Conservation (phyloP, 2,797 vertebrate genomes). For the Adrianichthys oophorus region DNA sequence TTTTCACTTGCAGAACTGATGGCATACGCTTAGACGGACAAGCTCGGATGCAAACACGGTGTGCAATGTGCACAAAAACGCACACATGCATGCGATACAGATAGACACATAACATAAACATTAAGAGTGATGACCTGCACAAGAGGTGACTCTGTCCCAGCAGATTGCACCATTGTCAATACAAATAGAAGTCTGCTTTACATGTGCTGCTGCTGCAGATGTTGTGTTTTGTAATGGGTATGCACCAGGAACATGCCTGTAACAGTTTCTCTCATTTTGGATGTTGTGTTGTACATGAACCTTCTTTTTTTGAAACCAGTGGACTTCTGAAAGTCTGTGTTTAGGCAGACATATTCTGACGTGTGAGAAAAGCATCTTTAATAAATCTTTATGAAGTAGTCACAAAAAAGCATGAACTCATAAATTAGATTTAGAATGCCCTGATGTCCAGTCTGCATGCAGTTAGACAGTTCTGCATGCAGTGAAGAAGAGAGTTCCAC, state of each 20-base stretch:
- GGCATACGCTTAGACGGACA: slow-evolving; percentile 66
- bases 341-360: slow-evolving; percentile 4
- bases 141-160: slow-evolving; percentile 89
- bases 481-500: slow-evolving; percentile 43
- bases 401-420: slow-evolving; percentile 13
- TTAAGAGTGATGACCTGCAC: slow-evolving; percentile 98
- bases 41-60: slow-evolving; percentile 52
- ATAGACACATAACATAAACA: slow-evolving; percentile 76
- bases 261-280: slow-evolving; percentile 38
- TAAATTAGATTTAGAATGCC: slow-evolving; percentile 37
- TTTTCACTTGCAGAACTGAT: slow-evolving; percentile 86
- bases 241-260: slow-evolving; percentile 53
- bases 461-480: slow-evolving; percentile 27
- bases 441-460: slow-evolving; percentile 1
- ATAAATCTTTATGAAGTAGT: slow-evolving; percentile 18
- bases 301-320: slow-evolving; percentile 28
- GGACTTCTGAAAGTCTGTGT: slow-evolving; percentile 5
- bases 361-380: slow-evolving; percentile 5
- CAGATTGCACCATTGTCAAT: slow-evolving; percentile 98
- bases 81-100: slow-evolving; percentile 38
- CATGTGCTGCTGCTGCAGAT: slow-evolving; percentile 69
- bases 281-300: slow-evolving; percentile 36
- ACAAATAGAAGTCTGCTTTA: slow-evolving; percentile 84
- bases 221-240: slow-evolving; percentile 53
- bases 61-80: slow-evolving; percentile 36